These are phyloP conservation scores for Volucella zonaria DNA, from an alignment of 2,888 invertebrate species.

Conservation along the genomic window DNA sequence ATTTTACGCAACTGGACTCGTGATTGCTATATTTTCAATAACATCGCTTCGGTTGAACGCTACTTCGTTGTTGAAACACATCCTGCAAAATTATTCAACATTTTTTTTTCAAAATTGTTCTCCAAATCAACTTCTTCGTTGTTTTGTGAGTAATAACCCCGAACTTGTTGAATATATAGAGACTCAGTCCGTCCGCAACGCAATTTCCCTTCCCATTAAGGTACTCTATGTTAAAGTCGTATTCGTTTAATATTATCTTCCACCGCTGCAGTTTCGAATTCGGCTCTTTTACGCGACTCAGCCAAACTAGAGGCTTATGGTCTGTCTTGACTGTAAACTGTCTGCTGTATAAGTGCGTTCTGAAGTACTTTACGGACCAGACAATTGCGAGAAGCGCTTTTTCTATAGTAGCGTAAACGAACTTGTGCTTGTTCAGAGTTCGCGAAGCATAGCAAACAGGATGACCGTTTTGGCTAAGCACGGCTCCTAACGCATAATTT, in stretches of 20 bases:
- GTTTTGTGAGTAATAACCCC: slow-evolving; percentile 59
- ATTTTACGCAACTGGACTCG: too few relatives aligned
- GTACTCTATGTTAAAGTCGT: too few relatives aligned
- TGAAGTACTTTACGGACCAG: slow-evolving; percentile 76
- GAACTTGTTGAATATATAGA: slow-evolving; percentile 73
- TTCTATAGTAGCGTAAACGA: slow-evolving; percentile 12
- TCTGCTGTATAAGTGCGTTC: slow-evolving; percentile 78
- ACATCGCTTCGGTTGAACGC: too few relatives aligned
- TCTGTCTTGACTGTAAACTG: slow-evolving; percentile 80
- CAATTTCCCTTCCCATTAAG: too few relatives aligned
- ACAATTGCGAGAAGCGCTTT: background rate
- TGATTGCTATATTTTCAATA: too few relatives aligned
- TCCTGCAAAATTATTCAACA: too few relatives aligned
- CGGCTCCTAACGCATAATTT: too few relatives aligned
- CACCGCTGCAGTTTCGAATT: slow-evolving; percentile 79
- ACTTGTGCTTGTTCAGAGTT: background rate
- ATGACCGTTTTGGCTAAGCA: too few relatives aligned
- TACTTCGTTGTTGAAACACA: too few relatives aligned
- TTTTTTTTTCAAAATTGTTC: too few relatives aligned
- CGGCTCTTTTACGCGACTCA: slow-evolving; percentile 79
- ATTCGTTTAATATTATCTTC: slow-evolving; percentile 77
- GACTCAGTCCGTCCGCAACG: background rate
- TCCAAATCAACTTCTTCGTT: too few relatives aligned
- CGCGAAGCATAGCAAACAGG: background rate
- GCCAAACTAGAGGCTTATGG: slow-evolving; percentile 79